Evolutionary conservation across 1,140 invertebrate species (phyloP).

Genomic region (Teleogryllus occipitalis): DNA sequence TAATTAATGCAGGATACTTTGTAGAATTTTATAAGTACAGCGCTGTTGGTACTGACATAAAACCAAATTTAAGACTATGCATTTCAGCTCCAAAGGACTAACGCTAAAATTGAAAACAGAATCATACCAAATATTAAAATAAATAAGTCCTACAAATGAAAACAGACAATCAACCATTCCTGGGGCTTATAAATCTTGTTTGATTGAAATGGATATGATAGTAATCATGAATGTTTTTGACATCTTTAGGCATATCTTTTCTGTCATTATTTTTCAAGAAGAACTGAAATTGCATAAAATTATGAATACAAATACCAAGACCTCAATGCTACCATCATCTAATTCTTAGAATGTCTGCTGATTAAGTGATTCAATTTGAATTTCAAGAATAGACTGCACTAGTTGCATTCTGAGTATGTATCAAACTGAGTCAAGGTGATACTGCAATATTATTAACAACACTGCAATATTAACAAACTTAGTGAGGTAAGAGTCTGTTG

Average conservation of each 20-base stretch:
- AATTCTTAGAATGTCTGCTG: no score
- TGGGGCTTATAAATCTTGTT: background rate
- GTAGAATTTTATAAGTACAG: constrained; percentile 2
- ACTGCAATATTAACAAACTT: background rate
- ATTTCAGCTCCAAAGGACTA: background rate
- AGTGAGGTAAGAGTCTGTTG: background rate
- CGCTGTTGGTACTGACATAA: background rate
- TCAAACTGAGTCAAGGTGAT: background rate
- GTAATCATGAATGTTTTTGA: background rate
- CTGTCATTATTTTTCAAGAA: background rate
- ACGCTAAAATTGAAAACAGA: background rate
- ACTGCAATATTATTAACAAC: background rate
- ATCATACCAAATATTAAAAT: background rate
- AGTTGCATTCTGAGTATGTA: no score
- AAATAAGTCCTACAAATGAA: background rate
- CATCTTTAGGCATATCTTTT: background rate
- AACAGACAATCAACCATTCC: background rate
- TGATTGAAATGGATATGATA: background rate
- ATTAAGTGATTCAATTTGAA: no score
- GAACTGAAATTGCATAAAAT: background rate
- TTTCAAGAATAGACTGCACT: no score
- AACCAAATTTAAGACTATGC: background rate
- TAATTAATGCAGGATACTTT: background rate
- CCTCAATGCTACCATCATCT: no score
- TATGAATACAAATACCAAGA: background rate